Evolutionary conservation across 2,113 vertebrate genomes (phyloP).

Genomic region (Zosterops japonicus): DNA sequence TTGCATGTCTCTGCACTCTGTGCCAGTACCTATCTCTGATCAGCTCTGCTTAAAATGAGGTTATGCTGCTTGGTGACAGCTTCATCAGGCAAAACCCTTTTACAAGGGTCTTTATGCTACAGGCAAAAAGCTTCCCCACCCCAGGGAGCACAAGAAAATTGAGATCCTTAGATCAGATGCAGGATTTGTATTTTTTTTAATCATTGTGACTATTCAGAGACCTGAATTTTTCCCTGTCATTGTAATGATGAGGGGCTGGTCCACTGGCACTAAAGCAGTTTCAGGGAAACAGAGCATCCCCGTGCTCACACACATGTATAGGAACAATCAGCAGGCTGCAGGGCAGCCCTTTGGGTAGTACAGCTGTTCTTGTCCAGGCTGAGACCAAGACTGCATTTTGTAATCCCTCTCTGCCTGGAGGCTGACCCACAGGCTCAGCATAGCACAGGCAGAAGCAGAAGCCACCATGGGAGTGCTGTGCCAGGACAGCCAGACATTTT

Average conservation of each 20-base stretch:
- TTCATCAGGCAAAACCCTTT: not conserved
- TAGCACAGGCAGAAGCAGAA: not conserved
- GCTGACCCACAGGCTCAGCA: not conserved
- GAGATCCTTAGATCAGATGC: not conserved
- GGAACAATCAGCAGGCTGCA: not conserved
- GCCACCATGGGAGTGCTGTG: not conserved
- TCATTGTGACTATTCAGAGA: not conserved
- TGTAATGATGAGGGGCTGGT: not conserved
- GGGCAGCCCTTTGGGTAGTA: not conserved
- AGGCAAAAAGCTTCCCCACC: not conserved
- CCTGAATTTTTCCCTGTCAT: not conserved
- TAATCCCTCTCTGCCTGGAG: not conserved
- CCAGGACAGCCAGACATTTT: not conserved
- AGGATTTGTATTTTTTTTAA: not conserved
- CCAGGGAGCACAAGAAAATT: not conserved
- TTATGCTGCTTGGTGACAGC: not conserved
- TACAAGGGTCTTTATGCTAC: not conserved
- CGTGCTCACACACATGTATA: not conserved
- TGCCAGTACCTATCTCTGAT: not conserved
- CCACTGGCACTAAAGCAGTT: not conserved
- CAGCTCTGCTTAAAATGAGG: not conserved
- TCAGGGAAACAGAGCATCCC: rapidly evolving
- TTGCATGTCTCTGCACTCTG: not conserved
- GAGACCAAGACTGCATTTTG: not conserved
- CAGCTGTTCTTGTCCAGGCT: not conserved